Percentiles rank a stretch among this genome's conserved stretches.
Conservation (phyloP, 2,113 vertebrate genomes). For the Triplophysa siluroides region DNA sequence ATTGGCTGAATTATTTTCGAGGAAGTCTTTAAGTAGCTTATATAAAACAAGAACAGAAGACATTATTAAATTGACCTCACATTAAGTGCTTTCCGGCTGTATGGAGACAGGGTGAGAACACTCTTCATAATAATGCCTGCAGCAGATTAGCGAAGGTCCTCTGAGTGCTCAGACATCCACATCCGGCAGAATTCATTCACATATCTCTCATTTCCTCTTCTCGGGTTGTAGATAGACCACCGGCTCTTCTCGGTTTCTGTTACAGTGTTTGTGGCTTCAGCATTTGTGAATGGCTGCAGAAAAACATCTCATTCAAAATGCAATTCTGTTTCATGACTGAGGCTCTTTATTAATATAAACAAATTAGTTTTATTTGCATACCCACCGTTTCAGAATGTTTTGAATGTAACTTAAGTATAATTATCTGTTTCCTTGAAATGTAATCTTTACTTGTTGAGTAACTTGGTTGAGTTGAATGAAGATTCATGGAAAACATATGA, state of each 20-base stretch:
- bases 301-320: neutral
- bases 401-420: no score
- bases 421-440: neutral
- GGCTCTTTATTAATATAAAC: neutral
- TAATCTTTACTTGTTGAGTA: neutral
- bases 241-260: constrained; percentile 36
- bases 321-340: neutral
- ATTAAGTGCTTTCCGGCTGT: constrained; percentile 23
- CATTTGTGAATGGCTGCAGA: neutral
- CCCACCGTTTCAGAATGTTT: neutral
- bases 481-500: neutral
- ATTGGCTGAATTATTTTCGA: constrained; percentile 11
- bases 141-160: constrained; percentile 49
- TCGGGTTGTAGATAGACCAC: constrained; percentile 46
- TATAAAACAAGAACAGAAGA: constrained; percentile 36
- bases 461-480: no score
- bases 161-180: constrained; percentile 51
- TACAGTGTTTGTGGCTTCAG: constrained; percentile 35
- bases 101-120: constrained; percentile 11
- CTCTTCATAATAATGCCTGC: constrained; percentile 43
- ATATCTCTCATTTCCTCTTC: constrained; percentile 54
- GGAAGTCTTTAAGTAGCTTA: constrained; percentile 20
- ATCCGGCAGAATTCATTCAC: constrained; percentile 50
- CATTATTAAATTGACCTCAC: constrained; percentile 32
- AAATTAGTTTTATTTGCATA: neutral